Percentiles rank a stretch among this genome's conserved stretches.
phyloP scores from a whole-genome alignment of 2,888 invertebrate species.

The Tenthredo mesomela region DNA sequence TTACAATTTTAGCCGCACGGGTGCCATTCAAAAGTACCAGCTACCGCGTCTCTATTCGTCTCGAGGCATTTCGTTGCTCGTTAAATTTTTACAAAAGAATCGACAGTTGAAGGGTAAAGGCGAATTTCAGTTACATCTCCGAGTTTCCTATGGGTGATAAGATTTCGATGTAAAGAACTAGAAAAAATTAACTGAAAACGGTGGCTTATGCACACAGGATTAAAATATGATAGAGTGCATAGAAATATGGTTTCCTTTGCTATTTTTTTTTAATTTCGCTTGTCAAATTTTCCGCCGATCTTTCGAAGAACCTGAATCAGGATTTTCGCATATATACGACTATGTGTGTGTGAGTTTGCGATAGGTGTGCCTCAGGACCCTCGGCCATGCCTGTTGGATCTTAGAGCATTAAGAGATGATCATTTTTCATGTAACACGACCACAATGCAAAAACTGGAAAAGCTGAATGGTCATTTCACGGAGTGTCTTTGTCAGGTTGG shows the following conservation, averaged over 20 bases:
- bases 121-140: not conserved
- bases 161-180: not conserved
- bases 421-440: slow-evolving; percentile 57
- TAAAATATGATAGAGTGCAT: not conserved
- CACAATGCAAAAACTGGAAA: slow-evolving; percentile 55
- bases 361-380: slow-evolving; percentile 13
- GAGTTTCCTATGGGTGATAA: slow-evolving; percentile 2
- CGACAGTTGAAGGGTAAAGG: slow-evolving; percentile 15
- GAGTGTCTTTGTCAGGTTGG: slow-evolving; percentile 59
- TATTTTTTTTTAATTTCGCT: not conserved
- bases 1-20: slow-evolving; percentile 17
- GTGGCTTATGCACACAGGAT: not conserved
- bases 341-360: not conserved
- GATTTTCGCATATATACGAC: not conserved
- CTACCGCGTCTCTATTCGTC: not conserved
- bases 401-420: slow-evolving; percentile 54
- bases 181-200: not conserved
- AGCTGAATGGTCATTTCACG: slow-evolving; percentile 71
- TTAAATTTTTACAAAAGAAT: slow-evolving; percentile 39
- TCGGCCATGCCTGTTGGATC: slow-evolving; percentile 20
- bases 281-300: not conserved
- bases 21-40: slow-evolving; percentile 31
- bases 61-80: slow-evolving; percentile 26
- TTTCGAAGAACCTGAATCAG: not conserved
- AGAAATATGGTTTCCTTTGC: not conserved